Evolutionary conservation across 2,888 invertebrate species (phyloP).

Genomic region (Platycnemis pennipes): DNA sequence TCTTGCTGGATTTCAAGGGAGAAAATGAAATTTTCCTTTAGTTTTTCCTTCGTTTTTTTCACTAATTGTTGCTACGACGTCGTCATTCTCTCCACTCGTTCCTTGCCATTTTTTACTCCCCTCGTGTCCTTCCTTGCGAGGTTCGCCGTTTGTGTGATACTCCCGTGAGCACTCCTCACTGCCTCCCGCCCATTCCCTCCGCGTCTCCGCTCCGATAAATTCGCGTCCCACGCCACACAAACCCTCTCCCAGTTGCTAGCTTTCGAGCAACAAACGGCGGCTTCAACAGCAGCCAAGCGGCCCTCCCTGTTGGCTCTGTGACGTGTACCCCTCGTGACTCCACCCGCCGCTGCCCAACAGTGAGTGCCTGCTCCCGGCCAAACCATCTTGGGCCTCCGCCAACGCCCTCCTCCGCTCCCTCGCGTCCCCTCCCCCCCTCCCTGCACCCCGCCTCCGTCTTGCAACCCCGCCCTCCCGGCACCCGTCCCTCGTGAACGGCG

Average conservation of each 20-base stretch:
- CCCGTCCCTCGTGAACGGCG: constrained; percentile 6
- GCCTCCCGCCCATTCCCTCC: neutral
- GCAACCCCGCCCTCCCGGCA: neutral
- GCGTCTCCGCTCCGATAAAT: neutral
- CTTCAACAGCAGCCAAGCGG: neutral
- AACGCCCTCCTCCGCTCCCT: constrained; percentile 31
- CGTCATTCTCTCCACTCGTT: neutral
- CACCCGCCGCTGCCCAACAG: neutral
- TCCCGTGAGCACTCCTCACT: neutral
- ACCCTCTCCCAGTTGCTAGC: neutral
- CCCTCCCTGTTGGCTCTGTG: neutral
- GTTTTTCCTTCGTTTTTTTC: neutral
- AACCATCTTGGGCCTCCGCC: neutral
- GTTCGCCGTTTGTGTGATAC: neutral
- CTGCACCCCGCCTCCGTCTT: neutral
- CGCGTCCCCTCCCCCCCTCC: neutral
- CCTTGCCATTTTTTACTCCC: neutral
- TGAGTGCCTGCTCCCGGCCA: neutral
- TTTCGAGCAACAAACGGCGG: neutral
- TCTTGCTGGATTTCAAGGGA: neutral
- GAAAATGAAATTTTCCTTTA: neutral
- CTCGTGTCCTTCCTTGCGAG: neutral
- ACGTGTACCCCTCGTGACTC: neutral
- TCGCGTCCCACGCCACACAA: neutral
- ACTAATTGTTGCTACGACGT: neutral